Evolutionary conservation across 35 echinoderm and acorn worm species (phyloP), one percentile per base, ranked within the genome.

Genomic region (Heliocidaris tuberculata): DNA sequence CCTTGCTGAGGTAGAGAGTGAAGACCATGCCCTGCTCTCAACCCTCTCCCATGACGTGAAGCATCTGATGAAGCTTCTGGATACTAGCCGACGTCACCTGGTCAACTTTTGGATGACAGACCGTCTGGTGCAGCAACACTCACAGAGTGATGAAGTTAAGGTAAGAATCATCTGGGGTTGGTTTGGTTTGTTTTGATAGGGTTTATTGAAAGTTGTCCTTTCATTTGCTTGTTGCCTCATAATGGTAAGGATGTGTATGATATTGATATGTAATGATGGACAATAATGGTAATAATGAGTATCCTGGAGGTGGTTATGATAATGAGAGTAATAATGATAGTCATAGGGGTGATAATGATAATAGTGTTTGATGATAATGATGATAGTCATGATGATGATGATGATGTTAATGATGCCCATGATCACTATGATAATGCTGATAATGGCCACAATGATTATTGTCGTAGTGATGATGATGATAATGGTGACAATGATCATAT

Each of bases 131-230:
- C 91, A 93, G 48, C 50, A 49, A 30, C 91, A 93, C 9, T 93
- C 48, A 17, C 87, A 89, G 48, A 93, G 91, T 48, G 91, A 93
- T 27, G 91, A 93, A 29, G 91, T 93, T 71, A 93, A 94, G 92
- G 49, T 32, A 48, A 3, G 31, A 15, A 56, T 56, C 61, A 85
- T 2, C 47, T 31, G 48, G 60, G 47, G 21, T 88, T 86, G 21
- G 4, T 88, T 19, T 88, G 48, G 27, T 88, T 86, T 88, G 94
- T 50, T 30, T 86, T 59, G 48, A 88, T 12, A 56, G 6, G 9
- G 52, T 56, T 56, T 10, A 56, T 56, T 2, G 52, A 56, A 56
- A 56, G 52, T 56, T 56, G 7, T 56, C 11, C 52, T 12, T 15
- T 56, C 15, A 56, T 56, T 56, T 42, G 35, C 7, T 13, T 56